A percentile compares a stretch with the other conserved stretches of the same genome.
Conservation (phyloP, 2,113 vertebrate species). For the Pituophis catenifer region DNA sequence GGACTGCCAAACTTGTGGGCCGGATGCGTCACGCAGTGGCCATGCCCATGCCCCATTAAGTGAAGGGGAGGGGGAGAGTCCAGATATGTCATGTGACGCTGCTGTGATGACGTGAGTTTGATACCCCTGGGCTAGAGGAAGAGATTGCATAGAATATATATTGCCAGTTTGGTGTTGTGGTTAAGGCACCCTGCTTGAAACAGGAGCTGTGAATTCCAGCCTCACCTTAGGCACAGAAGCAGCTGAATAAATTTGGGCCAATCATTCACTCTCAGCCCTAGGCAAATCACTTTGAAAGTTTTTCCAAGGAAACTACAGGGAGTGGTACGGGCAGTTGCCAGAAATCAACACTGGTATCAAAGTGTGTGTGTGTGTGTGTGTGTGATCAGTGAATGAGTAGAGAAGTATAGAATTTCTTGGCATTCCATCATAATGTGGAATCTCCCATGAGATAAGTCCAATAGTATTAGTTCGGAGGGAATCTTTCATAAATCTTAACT, state of each 20-base stretch:
- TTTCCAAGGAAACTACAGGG: not conserved
- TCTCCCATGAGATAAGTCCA: not conserved
- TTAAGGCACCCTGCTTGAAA: not conserved
- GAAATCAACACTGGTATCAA: not conserved
- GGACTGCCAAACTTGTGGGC: too few species aligned
- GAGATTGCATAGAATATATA: not conserved
- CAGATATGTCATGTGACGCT: too few species aligned
- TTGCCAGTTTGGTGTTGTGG: not conserved
- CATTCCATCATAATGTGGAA: not conserved
- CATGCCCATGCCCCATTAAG: too few species aligned
- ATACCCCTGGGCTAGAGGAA: not conserved
- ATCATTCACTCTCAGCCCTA: not conserved
- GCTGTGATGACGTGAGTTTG: too few species aligned
- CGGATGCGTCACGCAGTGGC: too few species aligned
- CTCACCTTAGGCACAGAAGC: not conserved
- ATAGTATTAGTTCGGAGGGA: not conserved
- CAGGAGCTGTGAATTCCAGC: not conserved
- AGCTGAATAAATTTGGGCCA: not conserved
- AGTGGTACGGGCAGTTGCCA: not conserved
- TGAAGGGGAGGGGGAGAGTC: too few species aligned
- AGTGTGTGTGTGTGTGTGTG: too few species aligned
- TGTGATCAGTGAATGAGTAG: not conserved
- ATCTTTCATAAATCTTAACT: not conserved
- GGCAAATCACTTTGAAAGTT: not conserved
- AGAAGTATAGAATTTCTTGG: not conserved